phyloP scores from a whole-genome alignment of 1,140 invertebrate species.

The Yoshiicerus persimilis region DNA sequence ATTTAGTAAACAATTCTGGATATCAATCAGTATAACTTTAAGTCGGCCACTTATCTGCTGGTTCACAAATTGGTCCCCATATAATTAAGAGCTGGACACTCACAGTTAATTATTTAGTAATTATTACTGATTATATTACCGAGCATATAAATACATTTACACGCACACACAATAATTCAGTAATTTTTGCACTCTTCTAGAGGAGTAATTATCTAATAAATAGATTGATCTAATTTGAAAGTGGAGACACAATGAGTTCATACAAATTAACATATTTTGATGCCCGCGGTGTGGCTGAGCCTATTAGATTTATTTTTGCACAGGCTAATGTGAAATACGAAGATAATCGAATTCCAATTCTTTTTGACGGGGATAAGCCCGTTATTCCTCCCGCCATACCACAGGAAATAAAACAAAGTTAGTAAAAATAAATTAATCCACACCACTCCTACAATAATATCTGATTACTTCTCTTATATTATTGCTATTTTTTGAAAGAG shows the following conservation, averaged over 20 bases:
- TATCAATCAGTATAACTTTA: too few species aligned
- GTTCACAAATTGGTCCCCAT: too few species aligned
- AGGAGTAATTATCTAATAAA: too few species aligned
- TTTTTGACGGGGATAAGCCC: not conserved
- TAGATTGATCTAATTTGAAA: too few species aligned
- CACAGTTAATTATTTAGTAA: too few species aligned
- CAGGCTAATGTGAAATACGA: not conserved
- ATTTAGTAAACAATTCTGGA: too few species aligned
- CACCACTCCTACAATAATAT: not conserved
- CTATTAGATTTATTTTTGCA: constrained; percentile 2
- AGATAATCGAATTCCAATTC: constrained; percentile 7
- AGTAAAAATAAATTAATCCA: not conserved
- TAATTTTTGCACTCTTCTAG: too few species aligned
- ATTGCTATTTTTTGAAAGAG: not conserved
- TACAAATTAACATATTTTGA: constrained; percentile 35
- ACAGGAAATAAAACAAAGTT: not conserved
- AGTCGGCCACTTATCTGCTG: too few species aligned
- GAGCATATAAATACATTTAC: too few species aligned
- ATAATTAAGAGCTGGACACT: too few species aligned
- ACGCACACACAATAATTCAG: too few species aligned
- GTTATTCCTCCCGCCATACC: not conserved
- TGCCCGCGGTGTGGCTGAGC: not conserved
- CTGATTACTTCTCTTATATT: not conserved
- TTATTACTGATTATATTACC: too few species aligned
- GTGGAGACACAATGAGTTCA: not conserved